These are phyloP conservation scores for Mirounga angustirostris DNA, from an alignment of 2,113 vertebrate species.

Conservation along the genomic window DNA sequence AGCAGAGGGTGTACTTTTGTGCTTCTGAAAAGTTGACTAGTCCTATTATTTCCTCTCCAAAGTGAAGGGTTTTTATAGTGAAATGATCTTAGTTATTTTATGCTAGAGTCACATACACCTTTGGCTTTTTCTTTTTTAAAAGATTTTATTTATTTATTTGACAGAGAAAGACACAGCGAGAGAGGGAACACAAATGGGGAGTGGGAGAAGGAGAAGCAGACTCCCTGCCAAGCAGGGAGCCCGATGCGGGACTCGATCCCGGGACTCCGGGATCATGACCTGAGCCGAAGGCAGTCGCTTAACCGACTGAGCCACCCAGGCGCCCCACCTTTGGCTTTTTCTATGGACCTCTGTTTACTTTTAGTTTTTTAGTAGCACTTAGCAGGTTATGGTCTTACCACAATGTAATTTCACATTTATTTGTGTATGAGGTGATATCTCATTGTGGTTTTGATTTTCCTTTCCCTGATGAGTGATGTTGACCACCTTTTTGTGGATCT, in stretches of 20 bases:
- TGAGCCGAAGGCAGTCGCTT: too few species aligned
- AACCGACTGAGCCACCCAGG: too few species aligned
- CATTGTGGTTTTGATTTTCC: background rate
- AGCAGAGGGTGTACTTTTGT: background rate
- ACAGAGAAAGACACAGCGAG: too few species aligned
- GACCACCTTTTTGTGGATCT: background rate
- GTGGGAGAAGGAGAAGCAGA: too few species aligned
- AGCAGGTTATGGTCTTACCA: background rate
- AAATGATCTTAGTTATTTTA: background rate
- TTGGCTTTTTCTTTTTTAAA: background rate
- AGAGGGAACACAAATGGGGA: too few species aligned
- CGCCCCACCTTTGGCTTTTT: background rate
- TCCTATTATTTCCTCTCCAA: conserved; percentile 37
- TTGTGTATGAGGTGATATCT: background rate
- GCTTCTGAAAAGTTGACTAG: background rate
- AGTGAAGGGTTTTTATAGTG: background rate
- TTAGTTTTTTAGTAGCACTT: background rate
- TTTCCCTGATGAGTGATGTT: background rate
- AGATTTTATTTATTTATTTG: too few species aligned
- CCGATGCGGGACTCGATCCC: too few species aligned
- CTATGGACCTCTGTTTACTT: background rate
- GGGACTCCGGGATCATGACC: too few species aligned
- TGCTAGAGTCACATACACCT: background rate
- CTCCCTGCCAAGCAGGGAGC: too few species aligned
- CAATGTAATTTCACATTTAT: background rate